Base-by-base conservation (phyloP, 2,113 vertebrate genomes). In the Neotoma lepida region DNA sequence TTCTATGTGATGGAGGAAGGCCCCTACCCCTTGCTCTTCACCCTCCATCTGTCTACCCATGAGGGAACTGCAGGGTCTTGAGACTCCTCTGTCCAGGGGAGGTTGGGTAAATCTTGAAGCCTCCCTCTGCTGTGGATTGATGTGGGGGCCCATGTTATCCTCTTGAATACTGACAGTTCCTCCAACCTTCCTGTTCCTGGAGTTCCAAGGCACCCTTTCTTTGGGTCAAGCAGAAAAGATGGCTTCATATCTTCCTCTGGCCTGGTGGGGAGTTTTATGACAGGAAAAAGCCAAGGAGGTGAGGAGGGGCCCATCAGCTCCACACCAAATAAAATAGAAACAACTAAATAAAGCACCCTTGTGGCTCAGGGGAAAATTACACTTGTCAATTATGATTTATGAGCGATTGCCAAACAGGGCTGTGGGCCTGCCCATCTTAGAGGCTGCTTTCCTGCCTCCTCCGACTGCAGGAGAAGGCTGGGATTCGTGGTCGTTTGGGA, bases 341-440 rank as follows among this genome's bases (percentile, higher is more conserved):
- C 95, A 89, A 94, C 97, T 97, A 94, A 97, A 95, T 94, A 90
- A 90, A 94, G 96, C 92, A 24, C 54, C 77, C 76, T 84, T 18
- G 90, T 85, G 2, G 86, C 90, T 76, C 35, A 0, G 85, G 94
- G 95, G 93, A 66, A 95, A 95, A 95, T 94, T 74, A 95, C 87
- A 93, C 87, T n/a, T 94, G 96, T 94, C 97, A 93, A 82, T 92
- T 95, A 85, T 9, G 87, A 97, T 97, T 96, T 74, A 20, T 7
- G 12, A 92, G 89, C 66, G 28, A 80, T 39, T 90, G 84, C 96
- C 94, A 86, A 88, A 41, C 3, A 1, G 92, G 96, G 93, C 64
- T 95, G 91, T 77, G 94, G 87, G 89, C 66, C 94, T 82, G 84
- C 92, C 82, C 13, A 44, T 96, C 94, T 0, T 0, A 13, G 92